Base-by-base conservation (phyloP, 2,888 invertebrate species). In the Zelleria hepariella region DNA sequence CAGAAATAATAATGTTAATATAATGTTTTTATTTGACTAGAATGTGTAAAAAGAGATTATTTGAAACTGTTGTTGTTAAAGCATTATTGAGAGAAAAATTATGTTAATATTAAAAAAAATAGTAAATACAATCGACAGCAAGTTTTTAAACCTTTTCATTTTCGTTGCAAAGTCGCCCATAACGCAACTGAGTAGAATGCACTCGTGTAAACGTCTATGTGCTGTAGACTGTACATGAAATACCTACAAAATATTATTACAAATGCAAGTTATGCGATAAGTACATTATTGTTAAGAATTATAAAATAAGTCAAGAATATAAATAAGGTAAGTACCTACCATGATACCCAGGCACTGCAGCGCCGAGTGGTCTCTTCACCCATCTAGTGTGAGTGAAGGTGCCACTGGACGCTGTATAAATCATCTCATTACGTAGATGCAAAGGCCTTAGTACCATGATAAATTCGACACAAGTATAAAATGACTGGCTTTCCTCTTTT, bases 1-100 rank as follows among this genome's bases (percentile, higher is more conserved):
- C 57, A 47, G 20, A 32, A 49, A 57, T 56, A 18, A 58, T 52
- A 60, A 55, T 60, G 58, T 58, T 42, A 58, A 48, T 25, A 58
- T 58, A 49, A 25, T 57, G 51, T 27, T 23, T 15, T 10, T 42
- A 42, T 42, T 42, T 42, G 32, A 42, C 32, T 42, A 42, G 32
- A 42, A 42, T 15, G 32, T 42, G 15, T 42, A 42, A 42, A n/a
- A 42, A 42, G 32, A 42, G 32, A 10, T 15, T 3, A 42, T 15
- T 42, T 32, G 10, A 15, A 42, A 15, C 10, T 42, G 15, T 42
- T 42, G 32, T 15, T 7, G 20, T 51, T 51, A 51, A 51, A 51
- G 51, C 51, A 51, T 20, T 51, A 51, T 51, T 20, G 51, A 51
- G 51, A 51, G 51, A 18, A 51, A 51, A 51, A 23, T 7, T 51